Evolutionary conservation across 2,113 vertebrate species (phyloP).

Genomic region (Urocynchramus pylzowi): DNA sequence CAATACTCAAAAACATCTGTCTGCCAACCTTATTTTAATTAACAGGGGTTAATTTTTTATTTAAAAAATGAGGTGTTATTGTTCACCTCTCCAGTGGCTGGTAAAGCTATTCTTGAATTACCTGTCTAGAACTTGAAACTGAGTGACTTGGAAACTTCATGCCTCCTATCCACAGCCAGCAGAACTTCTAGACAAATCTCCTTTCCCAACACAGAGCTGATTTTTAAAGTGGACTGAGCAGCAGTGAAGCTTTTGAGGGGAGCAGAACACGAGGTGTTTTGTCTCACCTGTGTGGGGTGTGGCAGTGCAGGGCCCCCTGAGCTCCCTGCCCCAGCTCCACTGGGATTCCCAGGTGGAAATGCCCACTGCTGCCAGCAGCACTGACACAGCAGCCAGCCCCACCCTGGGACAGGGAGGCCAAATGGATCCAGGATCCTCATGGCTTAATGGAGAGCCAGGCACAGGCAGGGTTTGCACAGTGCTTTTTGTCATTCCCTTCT

Average conservation of each 20-base stretch:
- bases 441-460: background rate
- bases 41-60: background rate
- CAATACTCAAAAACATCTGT: background rate
- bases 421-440: background rate
- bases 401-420: background rate
- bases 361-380: background rate
- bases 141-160: background rate
- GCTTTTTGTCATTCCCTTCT: background rate
- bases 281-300: accelerated
- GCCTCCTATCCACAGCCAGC: background rate
- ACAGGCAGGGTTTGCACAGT: accelerated
- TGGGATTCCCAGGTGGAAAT: accelerated
- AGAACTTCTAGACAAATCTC: background rate
- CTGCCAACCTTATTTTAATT: background rate
- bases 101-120: background rate
- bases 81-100: background rate
- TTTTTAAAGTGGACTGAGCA: background rate
- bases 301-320: accelerated
- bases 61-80: background rate
- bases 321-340: background rate
- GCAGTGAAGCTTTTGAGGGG: background rate
- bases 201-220: background rate
- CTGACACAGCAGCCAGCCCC: slow-evolving; percentile 17
- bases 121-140: background rate
- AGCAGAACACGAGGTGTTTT: accelerated